phyloP scores from a whole-genome alignment of 2,888 invertebrate genomes.

The Hoplodrina ambigua region DNA sequence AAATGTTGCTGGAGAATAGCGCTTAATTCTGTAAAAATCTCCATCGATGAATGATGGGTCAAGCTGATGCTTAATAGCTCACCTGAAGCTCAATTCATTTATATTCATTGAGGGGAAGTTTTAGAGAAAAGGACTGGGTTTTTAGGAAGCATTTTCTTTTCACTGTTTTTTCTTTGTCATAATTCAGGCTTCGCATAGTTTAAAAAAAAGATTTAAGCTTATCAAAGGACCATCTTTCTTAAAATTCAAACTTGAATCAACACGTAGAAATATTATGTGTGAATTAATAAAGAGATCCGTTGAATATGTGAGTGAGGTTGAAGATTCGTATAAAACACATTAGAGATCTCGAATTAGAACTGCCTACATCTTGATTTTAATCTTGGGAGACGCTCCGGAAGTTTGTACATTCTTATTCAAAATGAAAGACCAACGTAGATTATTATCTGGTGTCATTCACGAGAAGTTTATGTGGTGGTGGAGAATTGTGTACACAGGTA shows the following conservation, averaged over 20 bases:
- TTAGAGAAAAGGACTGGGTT: too few relatives aligned
- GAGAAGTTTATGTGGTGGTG: not conserved
- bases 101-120: too few relatives aligned
- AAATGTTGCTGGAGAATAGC: too few relatives aligned
- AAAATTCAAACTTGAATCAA: constrained; percentile 8
- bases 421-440: constrained; percentile 27
- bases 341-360: constrained; percentile 49
- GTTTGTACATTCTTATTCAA: constrained; percentile 41
- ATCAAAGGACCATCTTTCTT: not conserved
- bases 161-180: too few relatives aligned
- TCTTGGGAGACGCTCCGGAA: constrained; percentile 40
- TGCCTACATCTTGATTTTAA: constrained; percentile 37
- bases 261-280: constrained; percentile 7
- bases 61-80: too few relatives aligned
- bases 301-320: constrained; percentile 14
- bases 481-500: too few relatives aligned
- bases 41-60: too few relatives aligned
- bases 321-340: constrained; percentile 49
- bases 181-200: not conserved
- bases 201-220: not conserved
- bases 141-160: too few relatives aligned
- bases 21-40: too few relatives aligned
- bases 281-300: constrained; percentile 22
- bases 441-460: constrained; percentile 27
- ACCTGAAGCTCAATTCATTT: too few relatives aligned